phyloP scores from a whole-genome alignment of 2,113 vertebrate species.

The Porphyrio hochstetteri region DNA sequence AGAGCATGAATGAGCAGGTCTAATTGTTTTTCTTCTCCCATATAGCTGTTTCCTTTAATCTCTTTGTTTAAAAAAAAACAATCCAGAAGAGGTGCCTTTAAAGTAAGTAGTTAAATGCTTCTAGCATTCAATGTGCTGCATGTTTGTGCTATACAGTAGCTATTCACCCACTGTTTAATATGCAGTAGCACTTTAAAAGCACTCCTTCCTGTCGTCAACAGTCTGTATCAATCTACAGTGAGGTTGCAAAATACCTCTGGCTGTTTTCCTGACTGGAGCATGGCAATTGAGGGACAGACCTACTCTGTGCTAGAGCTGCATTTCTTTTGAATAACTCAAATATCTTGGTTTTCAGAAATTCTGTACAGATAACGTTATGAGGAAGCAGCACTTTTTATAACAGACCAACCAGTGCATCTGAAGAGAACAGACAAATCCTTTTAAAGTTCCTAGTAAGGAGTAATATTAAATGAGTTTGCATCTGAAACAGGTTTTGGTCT shows the following conservation, averaged over 20 bases:
- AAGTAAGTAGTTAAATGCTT: neutral
- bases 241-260: neutral
- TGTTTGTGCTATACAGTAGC: neutral
- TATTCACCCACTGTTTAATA: neutral
- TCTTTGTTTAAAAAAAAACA: neutral
- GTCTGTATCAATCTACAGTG: neutral
- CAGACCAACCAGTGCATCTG: too few relatives aligned
- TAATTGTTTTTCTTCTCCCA: neutral
- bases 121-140: neutral
- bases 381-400: neutral
- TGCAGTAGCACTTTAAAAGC: neutral
- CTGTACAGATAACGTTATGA: neutral
- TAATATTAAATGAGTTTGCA: neutral
- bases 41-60: neutral
- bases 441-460: neutral
- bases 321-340: neutral
- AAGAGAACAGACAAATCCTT: neutral
- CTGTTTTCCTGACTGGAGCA: neutral
- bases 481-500: neutral
- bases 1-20: neutral
- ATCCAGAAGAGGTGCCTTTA: neutral
- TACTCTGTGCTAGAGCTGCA: neutral
- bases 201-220: neutral
- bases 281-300: neutral
- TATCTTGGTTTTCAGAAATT: neutral